Percentiles rank a stretch among this genome's conserved stretches.
Evolutionary conservation across 2,888 invertebrate genomes (phyloP).

Genomic region (Oligia fasciuncula): DNA sequence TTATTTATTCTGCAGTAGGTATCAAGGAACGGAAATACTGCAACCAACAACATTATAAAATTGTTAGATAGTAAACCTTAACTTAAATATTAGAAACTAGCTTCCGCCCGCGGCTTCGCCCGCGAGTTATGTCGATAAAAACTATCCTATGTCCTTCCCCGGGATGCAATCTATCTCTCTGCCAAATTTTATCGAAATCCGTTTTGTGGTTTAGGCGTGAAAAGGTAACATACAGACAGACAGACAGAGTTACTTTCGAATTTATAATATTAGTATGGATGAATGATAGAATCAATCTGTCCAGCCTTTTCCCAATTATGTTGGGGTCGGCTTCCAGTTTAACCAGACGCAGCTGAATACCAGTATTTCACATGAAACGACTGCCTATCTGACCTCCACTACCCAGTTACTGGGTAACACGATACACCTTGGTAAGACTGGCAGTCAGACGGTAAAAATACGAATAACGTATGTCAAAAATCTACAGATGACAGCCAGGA

Average conservation of each 20-base stretch:
- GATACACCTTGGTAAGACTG: background rate
- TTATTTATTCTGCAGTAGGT: slow-evolving; percentile 9
- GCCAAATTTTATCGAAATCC: no score
- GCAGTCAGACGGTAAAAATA: no score
- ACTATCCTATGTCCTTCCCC: no score
- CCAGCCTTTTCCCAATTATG: background rate
- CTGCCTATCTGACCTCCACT: background rate
- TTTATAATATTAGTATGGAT: background rate
- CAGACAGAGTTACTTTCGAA: no score
- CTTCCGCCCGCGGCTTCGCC: no score
- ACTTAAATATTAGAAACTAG: background rate
- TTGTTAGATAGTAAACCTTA: background rate
- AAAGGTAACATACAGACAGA: no score
- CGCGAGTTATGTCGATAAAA: no score
- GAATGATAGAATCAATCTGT: background rate
- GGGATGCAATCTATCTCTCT: no score
- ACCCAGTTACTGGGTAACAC: background rate
- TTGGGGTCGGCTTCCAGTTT: background rate
- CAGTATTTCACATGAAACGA: no score
- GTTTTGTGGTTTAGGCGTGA: no score
- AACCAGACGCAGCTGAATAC: background rate
- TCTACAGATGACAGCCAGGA: no score
- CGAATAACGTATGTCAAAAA: background rate
- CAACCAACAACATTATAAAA: background rate
- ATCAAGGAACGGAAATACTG: slow-evolving; percentile 1